phyloP scores from a whole-genome alignment of 2,797 vertebrate genomes.

The Dromococcyx pavoninus region DNA sequence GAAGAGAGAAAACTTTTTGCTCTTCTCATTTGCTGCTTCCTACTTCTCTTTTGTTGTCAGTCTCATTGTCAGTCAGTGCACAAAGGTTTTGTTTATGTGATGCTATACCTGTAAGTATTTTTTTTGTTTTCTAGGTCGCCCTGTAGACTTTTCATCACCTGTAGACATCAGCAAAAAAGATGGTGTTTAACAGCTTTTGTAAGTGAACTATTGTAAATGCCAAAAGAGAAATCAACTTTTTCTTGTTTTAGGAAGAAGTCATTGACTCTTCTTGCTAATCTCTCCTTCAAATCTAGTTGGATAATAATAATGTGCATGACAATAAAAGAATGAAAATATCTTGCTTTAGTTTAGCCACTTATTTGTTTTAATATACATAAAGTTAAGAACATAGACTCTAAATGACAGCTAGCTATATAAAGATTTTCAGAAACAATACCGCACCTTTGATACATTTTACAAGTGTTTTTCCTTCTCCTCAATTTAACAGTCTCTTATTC shows the following conservation, averaged over 20 bases:
- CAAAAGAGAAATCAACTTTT: background rate
- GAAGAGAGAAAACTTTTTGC: background rate
- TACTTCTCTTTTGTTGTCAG: background rate
- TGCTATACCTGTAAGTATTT: background rate
- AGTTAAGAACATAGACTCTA: background rate
- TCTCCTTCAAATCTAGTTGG: background rate
- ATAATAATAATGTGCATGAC: background rate
- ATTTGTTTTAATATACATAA: background rate
- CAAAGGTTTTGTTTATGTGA: background rate
- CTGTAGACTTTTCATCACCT: background rate
- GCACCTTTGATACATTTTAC: background rate
- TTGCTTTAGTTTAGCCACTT: background rate
- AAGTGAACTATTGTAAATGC: background rate
- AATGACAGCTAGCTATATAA: background rate
- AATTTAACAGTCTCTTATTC: background rate
- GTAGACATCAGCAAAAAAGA: background rate
- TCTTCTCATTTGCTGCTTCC: background rate
- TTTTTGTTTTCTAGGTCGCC: background rate
- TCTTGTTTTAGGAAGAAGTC: background rate
- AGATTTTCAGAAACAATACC: background rate
- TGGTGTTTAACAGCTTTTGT: background rate
- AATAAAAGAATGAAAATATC: background rate
- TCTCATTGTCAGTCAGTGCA: background rate
- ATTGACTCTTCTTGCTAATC: background rate
- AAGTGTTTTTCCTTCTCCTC: background rate